Percentiles rank a stretch among this genome's conserved stretches.
These are phyloP conservation scores for Vireo altiloquus DNA, from an alignment of 2,113 vertebrate species.

Conservation along the genomic window DNA sequence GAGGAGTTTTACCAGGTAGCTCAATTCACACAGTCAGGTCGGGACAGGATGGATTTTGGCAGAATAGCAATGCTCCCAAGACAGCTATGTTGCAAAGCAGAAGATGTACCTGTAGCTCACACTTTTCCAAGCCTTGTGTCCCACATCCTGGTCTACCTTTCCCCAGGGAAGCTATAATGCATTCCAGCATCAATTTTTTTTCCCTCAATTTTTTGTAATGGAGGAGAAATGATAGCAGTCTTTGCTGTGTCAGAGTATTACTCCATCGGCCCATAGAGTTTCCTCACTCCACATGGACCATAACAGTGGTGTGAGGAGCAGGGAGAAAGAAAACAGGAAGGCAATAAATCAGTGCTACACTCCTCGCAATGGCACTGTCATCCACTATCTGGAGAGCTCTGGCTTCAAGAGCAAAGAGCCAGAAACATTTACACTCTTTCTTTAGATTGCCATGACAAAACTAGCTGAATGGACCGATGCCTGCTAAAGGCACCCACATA, in stretches of 20 bases:
- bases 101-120: neutral
- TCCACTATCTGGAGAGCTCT: neutral
- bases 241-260: neutral
- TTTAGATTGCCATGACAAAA: neutral
- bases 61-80: accelerated
- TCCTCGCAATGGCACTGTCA: neutral
- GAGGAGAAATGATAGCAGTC: neutral
- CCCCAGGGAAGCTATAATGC: accelerated
- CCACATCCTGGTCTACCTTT: neutral
- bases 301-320: neutral
- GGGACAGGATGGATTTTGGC: neutral
- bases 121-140: neutral
- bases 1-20: neutral
- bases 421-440: neutral
- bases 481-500: neutral
- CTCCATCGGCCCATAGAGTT: neutral
- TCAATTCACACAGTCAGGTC: neutral
- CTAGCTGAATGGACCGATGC: neutral
- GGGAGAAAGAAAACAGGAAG: neutral
- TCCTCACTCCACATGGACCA: neutral
- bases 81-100: neutral
- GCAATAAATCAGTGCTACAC: neutral
- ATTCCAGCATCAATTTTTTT: neutral
- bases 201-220: neutral
- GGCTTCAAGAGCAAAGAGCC: neutral